phyloP scores from a whole-genome alignment of 2,113 vertebrate genomes.

The Rhegmatorhina hoffmannsi region DNA sequence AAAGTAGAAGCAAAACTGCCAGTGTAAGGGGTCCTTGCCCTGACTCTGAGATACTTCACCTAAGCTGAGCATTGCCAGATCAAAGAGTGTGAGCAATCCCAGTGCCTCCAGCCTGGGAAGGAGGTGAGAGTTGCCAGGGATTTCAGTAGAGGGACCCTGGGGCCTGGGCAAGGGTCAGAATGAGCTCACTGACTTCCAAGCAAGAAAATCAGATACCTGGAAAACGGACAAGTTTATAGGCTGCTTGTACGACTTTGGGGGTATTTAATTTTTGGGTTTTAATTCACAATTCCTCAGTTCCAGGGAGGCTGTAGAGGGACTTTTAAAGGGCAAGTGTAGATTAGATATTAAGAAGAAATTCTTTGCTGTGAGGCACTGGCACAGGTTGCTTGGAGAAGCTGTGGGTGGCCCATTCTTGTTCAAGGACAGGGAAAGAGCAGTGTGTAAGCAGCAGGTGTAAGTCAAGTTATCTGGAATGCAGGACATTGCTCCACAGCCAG shows the following conservation, averaged over 20 bases:
- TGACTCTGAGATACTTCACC: not conserved
- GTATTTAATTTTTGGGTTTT: fast-evolving
- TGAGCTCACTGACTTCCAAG: not conserved
- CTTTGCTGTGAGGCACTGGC: not conserved
- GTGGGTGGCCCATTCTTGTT: not conserved
- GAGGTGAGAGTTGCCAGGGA: not conserved
- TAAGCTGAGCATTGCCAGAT: not conserved
- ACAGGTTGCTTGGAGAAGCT: not conserved
- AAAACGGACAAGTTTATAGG: not conserved
- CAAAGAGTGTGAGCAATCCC: not conserved
- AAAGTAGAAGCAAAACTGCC: not conserved
- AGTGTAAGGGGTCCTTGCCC: not conserved
- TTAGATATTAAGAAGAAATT: not conserved
- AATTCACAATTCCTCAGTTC: not conserved
- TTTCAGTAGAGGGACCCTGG: not conserved
- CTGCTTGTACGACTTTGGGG: too few species aligned
- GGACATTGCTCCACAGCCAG: not conserved
- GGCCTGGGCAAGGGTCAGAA: not conserved
- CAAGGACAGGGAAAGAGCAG: not conserved
- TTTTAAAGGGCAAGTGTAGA: not conserved
- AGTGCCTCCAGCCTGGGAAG: not conserved
- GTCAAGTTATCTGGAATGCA: not conserved
- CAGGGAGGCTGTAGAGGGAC: not conserved
- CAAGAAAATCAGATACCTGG: not conserved
- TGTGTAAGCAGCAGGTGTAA: not conserved